A percentile compares a stretch with the other conserved stretches of the same genome.
These are phyloP conservation scores for Metridium senile DNA, from an alignment of 92 coral and sea anemone genomes.

Conservation along the genomic window DNA sequence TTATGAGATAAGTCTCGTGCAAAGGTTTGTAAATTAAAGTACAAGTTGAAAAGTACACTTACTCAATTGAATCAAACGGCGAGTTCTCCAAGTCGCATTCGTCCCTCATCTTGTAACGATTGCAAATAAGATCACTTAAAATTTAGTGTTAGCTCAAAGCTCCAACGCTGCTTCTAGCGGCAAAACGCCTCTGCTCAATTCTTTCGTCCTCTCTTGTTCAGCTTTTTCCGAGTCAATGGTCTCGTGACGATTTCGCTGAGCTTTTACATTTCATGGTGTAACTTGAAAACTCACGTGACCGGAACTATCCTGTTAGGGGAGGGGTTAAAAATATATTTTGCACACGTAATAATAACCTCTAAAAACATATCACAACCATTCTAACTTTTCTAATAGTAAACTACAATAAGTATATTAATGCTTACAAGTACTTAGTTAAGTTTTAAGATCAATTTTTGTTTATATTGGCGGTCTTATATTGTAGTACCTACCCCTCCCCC, in stretches of 20 bases:
- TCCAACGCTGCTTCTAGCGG: constrained; percentile 1
- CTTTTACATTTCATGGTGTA: constrained; percentile 26
- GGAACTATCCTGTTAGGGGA: background rate
- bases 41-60: constrained; percentile 20
- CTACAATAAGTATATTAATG: background rate
- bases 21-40: background rate
- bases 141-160: background rate
- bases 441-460: background rate
- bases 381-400: background rate
- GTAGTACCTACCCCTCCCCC: constrained; percentile 11
- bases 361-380: background rate
- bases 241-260: constrained; percentile 31
- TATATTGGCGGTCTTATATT: background rate
- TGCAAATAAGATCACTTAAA: background rate
- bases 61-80: constrained; percentile 36
- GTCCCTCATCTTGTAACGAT: constrained; percentile 21
- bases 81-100: constrained; percentile 23
- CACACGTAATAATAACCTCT: background rate
- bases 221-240: constrained; percentile 12
- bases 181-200: constrained; percentile 29
- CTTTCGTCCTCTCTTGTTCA: background rate
- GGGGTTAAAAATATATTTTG: background rate
- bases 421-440: background rate
- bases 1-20: constrained; percentile 7
- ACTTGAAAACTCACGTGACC: constrained; percentile 25